Evolutionary conservation across 1,140 invertebrate species (phyloP).

Genomic region (Macrocentrus cingulum): DNA sequence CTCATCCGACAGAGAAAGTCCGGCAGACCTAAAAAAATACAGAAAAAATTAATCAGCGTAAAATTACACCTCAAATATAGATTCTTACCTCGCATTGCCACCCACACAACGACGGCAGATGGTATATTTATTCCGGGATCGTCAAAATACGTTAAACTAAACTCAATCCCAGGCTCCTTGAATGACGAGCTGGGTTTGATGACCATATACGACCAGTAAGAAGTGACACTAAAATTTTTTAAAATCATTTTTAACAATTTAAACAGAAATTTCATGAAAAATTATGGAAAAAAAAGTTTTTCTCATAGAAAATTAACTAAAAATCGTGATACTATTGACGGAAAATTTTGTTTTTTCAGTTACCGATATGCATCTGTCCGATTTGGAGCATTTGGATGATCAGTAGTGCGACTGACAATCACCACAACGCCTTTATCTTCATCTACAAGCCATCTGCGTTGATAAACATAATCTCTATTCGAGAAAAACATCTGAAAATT

Average conservation of each 20-base stretch:
- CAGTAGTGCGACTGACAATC: conserved; percentile 65
- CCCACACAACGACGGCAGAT: conserved; percentile 67
- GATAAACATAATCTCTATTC: conserved; percentile 86
- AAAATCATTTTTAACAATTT: not conserved
- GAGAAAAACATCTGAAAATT: conserved; percentile 72
- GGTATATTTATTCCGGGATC: conserved; percentile 78
- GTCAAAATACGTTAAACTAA: conserved; percentile 84
- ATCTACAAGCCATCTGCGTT: conserved; percentile 70
- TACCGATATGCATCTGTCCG: conserved; percentile 62
- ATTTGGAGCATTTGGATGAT: conserved; percentile 64
- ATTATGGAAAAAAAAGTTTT: not conserved
- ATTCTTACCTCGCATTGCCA: conserved; percentile 59
- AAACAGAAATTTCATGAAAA: not conserved
- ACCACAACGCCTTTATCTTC: conserved; percentile 60
- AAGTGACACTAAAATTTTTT: conserved; percentile 62
- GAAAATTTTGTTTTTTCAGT: not conserved
- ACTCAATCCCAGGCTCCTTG: conserved; percentile 76
- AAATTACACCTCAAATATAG: conserved; percentile 10
- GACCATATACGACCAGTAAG: conserved; percentile 87
- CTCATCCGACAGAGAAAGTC: conserved; percentile 57
- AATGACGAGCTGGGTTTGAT: conserved; percentile 70
- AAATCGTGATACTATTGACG: too few species aligned
- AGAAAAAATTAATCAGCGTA: conserved; percentile 12
- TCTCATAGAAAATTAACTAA: too few species aligned
- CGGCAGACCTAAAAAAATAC: conserved; percentile 48